Evolutionary conservation across 1,140 invertebrate species (phyloP).

Genomic region (Scaptomyza graminum): DNA sequence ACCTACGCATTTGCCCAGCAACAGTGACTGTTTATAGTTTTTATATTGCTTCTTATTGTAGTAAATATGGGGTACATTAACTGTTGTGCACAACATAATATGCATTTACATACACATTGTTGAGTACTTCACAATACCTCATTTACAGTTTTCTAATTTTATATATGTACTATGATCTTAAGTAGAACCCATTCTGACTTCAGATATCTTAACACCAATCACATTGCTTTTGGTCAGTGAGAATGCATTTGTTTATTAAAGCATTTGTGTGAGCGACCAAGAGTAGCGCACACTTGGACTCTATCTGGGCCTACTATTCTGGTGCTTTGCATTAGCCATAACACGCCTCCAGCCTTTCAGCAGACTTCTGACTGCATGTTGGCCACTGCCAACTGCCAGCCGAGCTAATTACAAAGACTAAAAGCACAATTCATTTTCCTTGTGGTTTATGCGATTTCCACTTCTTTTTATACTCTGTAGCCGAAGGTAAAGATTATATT

Average conservation of each 20-base stretch:
- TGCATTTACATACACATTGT: too few relatives aligned
- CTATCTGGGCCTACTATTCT: not conserved
- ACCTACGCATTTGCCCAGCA: not conserved
- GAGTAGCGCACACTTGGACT: too few relatives aligned
- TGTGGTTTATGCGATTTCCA: conserved; percentile 66
- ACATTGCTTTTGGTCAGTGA: too few relatives aligned
- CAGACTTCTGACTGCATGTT: conserved; percentile 1
- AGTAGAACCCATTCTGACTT: too few relatives aligned
- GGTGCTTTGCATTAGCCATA: not conserved
- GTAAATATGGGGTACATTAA: not conserved
- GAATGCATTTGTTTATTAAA: too few relatives aligned
- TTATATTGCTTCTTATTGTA: not conserved
- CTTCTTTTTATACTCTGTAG: not conserved
- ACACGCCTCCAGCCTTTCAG: not conserved
- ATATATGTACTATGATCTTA: too few relatives aligned
- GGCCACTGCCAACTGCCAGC: conserved; percentile 37
- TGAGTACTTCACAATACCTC: too few relatives aligned
- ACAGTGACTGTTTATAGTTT: conserved; percentile 3
- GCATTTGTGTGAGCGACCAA: too few relatives aligned
- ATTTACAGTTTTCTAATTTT: too few relatives aligned
- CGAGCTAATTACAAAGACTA: conserved; percentile 77
- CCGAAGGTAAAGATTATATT: too few relatives aligned
- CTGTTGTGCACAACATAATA: not conserved
- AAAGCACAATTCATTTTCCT: conserved; percentile 77
- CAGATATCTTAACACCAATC: too few relatives aligned